These are phyloP conservation scores for Brachionus rubens DNA, from an alignment of 1,140 invertebrate species.

Conservation along the genomic window DNA sequence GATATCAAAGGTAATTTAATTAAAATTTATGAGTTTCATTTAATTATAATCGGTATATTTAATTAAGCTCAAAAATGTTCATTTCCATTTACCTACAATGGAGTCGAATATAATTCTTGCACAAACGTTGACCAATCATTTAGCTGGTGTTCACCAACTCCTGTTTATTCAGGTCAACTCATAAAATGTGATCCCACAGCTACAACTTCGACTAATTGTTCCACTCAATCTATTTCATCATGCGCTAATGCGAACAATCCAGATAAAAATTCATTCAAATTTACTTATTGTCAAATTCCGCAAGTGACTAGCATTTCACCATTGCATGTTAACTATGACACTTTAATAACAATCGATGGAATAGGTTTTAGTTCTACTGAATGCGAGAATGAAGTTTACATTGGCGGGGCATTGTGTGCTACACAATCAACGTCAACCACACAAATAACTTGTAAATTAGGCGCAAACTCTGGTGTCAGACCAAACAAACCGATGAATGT, in stretches of 20 bases:
- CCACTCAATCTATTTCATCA: no score
- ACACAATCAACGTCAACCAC: background rate
- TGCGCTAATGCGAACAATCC: no score
- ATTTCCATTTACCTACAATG: no score
- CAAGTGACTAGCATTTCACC: conserved; percentile 47
- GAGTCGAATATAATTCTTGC: no score
- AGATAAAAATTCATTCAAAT: conserved; percentile 28
- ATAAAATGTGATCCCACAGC: no score
- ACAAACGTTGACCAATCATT: no score
- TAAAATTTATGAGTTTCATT: no score
- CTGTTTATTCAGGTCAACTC: no score
- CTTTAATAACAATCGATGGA: background rate
- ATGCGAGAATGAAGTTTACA: conserved; percentile 24
- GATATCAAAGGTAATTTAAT: no score
- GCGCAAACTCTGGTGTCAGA: background rate
- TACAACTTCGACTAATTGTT: no score
- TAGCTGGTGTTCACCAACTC: no score
- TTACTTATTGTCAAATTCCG: conserved; percentile 49
- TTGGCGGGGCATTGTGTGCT: background rate
- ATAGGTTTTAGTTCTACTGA: background rate
- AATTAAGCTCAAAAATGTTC: no score
- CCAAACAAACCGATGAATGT: background rate
- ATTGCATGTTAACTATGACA: conserved; percentile 46
- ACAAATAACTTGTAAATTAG: background rate
- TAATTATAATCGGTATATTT: background rate